Evolutionary conservation across 2,888 invertebrate genomes (phyloP), one percentile per base, ranked within the genome.

Genomic region (Idaea straminata): DNA sequence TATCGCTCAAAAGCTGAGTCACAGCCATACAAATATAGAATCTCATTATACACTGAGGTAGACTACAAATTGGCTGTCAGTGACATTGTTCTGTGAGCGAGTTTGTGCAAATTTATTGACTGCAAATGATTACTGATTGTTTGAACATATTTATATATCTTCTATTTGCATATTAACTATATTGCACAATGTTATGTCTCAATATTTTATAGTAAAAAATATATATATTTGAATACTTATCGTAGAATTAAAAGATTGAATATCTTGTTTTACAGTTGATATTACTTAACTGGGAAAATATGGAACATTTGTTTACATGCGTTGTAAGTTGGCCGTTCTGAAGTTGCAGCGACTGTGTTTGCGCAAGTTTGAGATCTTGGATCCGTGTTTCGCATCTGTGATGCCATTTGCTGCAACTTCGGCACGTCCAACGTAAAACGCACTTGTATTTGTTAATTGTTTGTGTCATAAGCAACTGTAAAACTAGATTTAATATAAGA

Each of bases 131-230:
- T 88, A 89, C 81, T 72, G 78, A 87, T 87, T 88, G 89, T 91
- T 91, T 87, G 74, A 84, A 84, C 59, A 34, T 84, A 77, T 80
- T n/a, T 25, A 25, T 74, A 73, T 78, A 86, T 84, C 82, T 81
- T 88, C 80, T 89, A 89, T 88, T 47, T 86, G 85, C 86, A 87
- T 88, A 86, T 82, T 83, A 82, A 76, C 75, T 87, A 84, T 89
- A 89, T 86, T 89, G 91, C 91, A 92, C 91, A 89, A 89, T 91
- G 92, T 92, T 92, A 92, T 87, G 79, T 86, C 87, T 92, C 87
- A 84, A 92, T 91, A 92, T 91, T 92, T 91, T 92, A 92, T 91
- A 77, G 78, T 81, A 81, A 83, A n/a, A 86, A 82, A 79, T 7
- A 73, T 70, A 66, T 71, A 82, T 84, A 84, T 83, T 83, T 77